Evolutionary conservation across 1,140 invertebrate genomes (phyloP).

Genomic region (Heliconius eleuchia): DNA sequence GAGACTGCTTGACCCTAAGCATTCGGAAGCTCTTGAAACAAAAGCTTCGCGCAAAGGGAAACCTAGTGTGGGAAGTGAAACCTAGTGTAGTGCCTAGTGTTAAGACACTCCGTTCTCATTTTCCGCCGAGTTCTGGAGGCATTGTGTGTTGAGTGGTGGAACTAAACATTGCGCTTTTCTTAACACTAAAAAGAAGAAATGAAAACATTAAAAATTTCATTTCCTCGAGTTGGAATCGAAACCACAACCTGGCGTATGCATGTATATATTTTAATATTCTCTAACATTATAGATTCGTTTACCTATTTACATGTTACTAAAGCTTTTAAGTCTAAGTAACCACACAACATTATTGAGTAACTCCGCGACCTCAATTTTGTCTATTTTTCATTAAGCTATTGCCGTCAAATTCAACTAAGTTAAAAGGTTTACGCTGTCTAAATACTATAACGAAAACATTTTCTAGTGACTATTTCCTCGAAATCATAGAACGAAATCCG

Average conservation of each 20-base stretch:
- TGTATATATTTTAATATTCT: no score
- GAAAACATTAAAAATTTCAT: no score
- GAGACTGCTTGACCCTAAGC: conserved; percentile 8
- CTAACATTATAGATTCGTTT: neutral
- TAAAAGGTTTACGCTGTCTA: neutral
- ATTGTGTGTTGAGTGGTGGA: no score
- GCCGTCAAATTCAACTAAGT: neutral
- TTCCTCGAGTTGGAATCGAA: no score
- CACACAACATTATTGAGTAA: neutral
- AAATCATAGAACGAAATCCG: neutral
- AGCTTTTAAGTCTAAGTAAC: conserved; percentile 9
- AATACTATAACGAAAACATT: neutral
- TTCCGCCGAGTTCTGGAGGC: no score
- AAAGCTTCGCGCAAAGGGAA: neutral
- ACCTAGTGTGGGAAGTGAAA: no score
- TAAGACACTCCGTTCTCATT: no score
- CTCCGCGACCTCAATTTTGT: conserved; percentile 1
- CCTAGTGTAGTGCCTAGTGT: no score
- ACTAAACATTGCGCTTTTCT: neutral
- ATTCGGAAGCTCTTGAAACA: neutral
- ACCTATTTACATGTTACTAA: neutral
- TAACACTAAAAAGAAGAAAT: no score
- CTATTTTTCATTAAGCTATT: conserved; percentile 7
- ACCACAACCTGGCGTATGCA: no score
- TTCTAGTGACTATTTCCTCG: neutral